Evolutionary conservation across 1,140 invertebrate genomes (phyloP), one percentile per base, ranked within the genome.

Genomic region (Drosophila sp.): DNA sequence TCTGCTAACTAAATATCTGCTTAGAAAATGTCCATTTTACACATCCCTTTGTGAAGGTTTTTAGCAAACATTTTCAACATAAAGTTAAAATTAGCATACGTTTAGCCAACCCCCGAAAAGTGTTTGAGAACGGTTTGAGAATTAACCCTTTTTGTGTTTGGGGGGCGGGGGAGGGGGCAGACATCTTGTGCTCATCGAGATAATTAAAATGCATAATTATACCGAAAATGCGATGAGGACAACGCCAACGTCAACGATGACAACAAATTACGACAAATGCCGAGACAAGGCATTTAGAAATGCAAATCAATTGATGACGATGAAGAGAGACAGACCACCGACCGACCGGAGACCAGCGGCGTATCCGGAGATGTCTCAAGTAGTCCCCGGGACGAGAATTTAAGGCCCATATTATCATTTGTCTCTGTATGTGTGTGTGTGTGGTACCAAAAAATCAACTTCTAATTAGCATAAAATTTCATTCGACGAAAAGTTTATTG

Each of bases 141-240:
- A 73, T 79, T 61, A 87, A 86, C 83, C 83, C 83, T 86, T 86
- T 73, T 70, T 70, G 38, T 58, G 62, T n/a, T 17, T 17, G 17
- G 17, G 17, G 17, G 17, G 17, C 17, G 17, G 17, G 17, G 17
- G 17, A 17, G 10, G 44, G 29, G 67, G 17, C 79, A 60, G 68
- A 66, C 72, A 50, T 6, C 62, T 69, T 66, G 74, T 66, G 74
- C 60, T 57, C 63, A 68, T 66, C 66, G 79, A 89, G 84, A 87
- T 87, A 89, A 87, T 87, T 87, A 87, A 87, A 87, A 87, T 87
- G 83, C 83, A 87, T 87, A 87, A 87, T 87, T 87, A 87, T 87
- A 78, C 74, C 84, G 84, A 89, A 89, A 87, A 86, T 86, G 80
- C 82, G 82, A 85, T 79, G 85, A 85, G 78, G 85, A 86, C 84